Conservation (phyloP, 2,888 invertebrate species). For the Agriopis marginaria region DNA sequence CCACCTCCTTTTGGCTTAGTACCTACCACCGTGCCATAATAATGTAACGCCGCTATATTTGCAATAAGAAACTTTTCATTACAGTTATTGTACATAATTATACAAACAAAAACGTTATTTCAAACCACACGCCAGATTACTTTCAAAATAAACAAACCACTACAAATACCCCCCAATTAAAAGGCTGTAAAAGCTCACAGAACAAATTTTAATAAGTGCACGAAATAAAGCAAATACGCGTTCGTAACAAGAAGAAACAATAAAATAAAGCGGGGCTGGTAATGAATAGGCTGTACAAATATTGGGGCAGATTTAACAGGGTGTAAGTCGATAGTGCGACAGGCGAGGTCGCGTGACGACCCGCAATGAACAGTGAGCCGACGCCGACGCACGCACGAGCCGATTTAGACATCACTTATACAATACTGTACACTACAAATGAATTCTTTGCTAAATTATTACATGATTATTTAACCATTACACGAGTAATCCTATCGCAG, state of each 20-base stretch:
- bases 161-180: conserved; percentile 52
- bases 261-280: conserved; percentile 74
- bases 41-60: no score
- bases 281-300: conserved; percentile 83
- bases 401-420: conserved; percentile 73
- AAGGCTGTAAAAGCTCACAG: conserved; percentile 59
- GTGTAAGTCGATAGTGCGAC: conserved; percentile 82
- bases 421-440: conserved; percentile 61
- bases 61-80: not conserved
- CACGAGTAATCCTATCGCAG: conserved; percentile 19
- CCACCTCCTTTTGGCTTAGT: no score
- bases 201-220: conserved; percentile 70
- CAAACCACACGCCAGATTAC: conserved; percentile 10
- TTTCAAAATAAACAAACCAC: conserved; percentile 50
- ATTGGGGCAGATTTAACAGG: conserved; percentile 82
- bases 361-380: conserved; percentile 52
- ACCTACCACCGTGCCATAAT: no score
- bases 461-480: conserved; percentile 38
- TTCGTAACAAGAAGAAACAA: conserved; percentile 72
- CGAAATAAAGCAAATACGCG: conserved; percentile 56
- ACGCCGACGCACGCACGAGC: conserved; percentile 1
- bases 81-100: not conserved
- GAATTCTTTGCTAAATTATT: conserved; percentile 61
- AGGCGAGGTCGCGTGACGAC: conserved; percentile 78
- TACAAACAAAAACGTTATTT: conserved; percentile 6